Conservation (phyloP, 2,888 invertebrate genomes). For the Barypeithes pellucidus region DNA sequence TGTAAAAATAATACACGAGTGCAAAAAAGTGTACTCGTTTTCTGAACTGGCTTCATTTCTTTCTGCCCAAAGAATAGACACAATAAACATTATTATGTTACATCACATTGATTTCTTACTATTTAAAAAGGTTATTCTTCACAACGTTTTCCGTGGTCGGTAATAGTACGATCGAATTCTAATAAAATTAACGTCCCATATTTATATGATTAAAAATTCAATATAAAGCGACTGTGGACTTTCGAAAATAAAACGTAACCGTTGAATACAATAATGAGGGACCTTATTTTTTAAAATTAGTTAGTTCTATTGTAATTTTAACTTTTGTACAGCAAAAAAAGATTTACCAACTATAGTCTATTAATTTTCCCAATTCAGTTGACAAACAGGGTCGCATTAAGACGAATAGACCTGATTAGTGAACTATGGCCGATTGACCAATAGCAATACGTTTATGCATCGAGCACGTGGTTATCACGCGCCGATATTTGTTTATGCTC, state of each 20-base stretch:
- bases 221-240: conserved; percentile 6
- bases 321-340: conserved; percentile 9
- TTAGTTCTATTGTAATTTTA: conserved; percentile 9
- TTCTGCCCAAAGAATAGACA: conserved; percentile 1
- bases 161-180: background rate
- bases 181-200: conserved; percentile 8
- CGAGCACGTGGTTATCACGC: too few species aligned
- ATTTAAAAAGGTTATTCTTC: conserved; percentile 7
- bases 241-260: background rate
- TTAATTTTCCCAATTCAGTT: too few species aligned
- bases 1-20: too few species aligned
- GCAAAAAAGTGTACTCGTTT: too few species aligned
- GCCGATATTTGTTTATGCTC: too few species aligned
- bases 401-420: background rate
- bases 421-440: too few species aligned
- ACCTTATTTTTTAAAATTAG: conserved; percentile 13
- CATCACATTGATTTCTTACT: conserved; percentile 8
- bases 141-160: background rate
- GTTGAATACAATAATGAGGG: conserved; percentile 1
- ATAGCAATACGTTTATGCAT: too few species aligned
- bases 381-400: background rate
- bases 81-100: conserved; percentile 4
- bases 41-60: background rate
- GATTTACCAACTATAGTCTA: too few species aligned
- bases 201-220: too few species aligned